phyloP scores from a whole-genome alignment of 2,113 vertebrate species.

The Percopsis transmontana region DNA sequence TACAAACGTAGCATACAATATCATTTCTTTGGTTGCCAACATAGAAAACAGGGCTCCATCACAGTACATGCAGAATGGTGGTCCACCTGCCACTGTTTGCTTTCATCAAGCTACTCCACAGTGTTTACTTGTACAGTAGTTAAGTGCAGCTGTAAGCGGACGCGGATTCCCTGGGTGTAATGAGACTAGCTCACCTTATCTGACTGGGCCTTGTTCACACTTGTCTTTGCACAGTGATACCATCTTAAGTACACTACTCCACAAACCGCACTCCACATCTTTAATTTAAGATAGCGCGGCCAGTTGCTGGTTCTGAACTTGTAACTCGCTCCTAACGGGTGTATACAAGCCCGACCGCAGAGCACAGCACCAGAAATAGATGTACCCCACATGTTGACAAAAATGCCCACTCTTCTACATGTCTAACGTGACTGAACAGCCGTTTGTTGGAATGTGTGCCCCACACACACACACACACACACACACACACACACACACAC shows the following conservation, averaged over 20 bases:
- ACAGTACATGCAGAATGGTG: slow-evolving; percentile 10
- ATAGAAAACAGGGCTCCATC: too few species aligned
- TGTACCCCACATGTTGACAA: neutral
- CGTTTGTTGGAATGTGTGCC: too few species aligned
- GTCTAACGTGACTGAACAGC: neutral
- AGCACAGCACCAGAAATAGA: neutral
- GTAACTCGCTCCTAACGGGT: neutral
- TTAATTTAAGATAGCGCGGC: slow-evolving; percentile 58
- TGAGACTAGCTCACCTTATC: slow-evolving; percentile 48
- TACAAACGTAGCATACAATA: too few species aligned
- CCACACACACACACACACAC: too few species aligned
- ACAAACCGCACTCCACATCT: slow-evolving; percentile 53
- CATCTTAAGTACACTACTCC: slow-evolving; percentile 64
- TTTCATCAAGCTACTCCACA: slow-evolving; percentile 40
- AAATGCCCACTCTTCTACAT: neutral
- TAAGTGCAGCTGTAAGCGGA: slow-evolving; percentile 37
- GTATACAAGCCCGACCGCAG: slow-evolving; percentile 17
- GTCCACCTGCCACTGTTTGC: slow-evolving; percentile 8
- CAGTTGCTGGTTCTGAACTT: slow-evolving; percentile 53
- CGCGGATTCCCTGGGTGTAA: slow-evolving; percentile 32
- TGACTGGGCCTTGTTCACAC: slow-evolving; percentile 30
- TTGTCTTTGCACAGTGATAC: slow-evolving; percentile 46
- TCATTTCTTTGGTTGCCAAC: too few species aligned
- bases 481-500: neutral
- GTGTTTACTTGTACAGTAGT: slow-evolving; percentile 44